Evolutionary conservation across 2,888 invertebrate genomes (phyloP).

Genomic region (Drepana falcataria): DNA sequence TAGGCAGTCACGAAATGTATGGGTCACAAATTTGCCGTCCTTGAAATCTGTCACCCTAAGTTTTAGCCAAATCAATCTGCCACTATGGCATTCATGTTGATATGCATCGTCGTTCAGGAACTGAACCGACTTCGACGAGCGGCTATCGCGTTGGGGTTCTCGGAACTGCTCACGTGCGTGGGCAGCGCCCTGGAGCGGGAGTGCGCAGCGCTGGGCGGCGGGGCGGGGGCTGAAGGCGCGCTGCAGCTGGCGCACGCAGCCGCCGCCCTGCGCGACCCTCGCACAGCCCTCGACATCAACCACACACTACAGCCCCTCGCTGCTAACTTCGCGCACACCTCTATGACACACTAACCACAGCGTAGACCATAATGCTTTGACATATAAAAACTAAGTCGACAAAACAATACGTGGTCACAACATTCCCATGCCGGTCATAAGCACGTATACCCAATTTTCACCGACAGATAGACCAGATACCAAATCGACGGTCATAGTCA

Average conservation of each 20-base stretch:
- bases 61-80: too few species aligned
- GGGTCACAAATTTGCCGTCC: too few species aligned
- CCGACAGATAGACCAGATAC: too few species aligned
- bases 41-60: too few species aligned
- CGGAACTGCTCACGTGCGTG: slow-evolving; percentile 91
- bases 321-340: slow-evolving; percentile 43
- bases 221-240: slow-evolving; percentile 91
- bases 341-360: slow-evolving; percentile 31
- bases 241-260: slow-evolving; percentile 94
- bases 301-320: slow-evolving; percentile 58
- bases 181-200: slow-evolving; percentile 94
- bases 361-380: too few species aligned
- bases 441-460: too few species aligned
- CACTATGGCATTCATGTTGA: background rate
- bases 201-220: slow-evolving; percentile 86
- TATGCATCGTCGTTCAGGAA: slow-evolving; percentile 79
- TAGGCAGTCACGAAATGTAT: too few species aligned
- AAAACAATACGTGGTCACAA: too few species aligned
- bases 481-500: too few species aligned
- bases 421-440: too few species aligned
- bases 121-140: slow-evolving; percentile 93
- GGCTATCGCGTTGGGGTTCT: slow-evolving; percentile 94
- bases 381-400: too few species aligned
- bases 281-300: slow-evolving; percentile 71
- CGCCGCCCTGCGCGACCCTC: slow-evolving; percentile 86